Evolutionary conservation across 2,113 vertebrate genomes (phyloP).

Genomic region (Talpa occidentalis): DNA sequence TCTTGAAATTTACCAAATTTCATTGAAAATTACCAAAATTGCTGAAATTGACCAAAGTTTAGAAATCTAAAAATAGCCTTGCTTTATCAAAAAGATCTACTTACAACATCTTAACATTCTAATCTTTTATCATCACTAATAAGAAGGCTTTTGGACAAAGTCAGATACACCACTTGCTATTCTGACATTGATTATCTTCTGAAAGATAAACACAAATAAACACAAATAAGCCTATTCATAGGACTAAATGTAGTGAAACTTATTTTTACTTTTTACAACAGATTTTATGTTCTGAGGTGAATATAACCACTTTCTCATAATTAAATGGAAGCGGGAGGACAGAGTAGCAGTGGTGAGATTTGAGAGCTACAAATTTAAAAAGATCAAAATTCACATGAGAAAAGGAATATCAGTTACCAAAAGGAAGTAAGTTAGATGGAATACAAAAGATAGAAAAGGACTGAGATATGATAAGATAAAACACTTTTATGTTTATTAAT

Average conservation of each 20-base stretch:
- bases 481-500: not conserved
- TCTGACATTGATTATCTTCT: not conserved
- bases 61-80: conserved; percentile 23
- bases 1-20: conserved; percentile 48
- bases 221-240: not conserved
- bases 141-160: not conserved
- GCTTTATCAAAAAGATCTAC: not conserved
- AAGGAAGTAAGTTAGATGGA: not conserved
- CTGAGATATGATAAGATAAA: not conserved
- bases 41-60: not conserved
- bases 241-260: not conserved
- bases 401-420: not conserved
- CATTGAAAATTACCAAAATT: no score
- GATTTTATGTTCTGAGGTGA: not conserved
- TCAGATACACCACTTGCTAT: not conserved
- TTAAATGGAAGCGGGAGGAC: not conserved
- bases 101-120: conserved; percentile 30
- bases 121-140: not conserved
- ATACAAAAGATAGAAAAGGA: not conserved
- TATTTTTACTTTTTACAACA: not conserved
- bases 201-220: conserved; percentile 17
- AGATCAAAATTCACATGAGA: not conserved
- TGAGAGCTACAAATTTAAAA: not conserved
- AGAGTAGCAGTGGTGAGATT: not conserved
- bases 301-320: not conserved